A percentile compares a stretch with the other conserved stretches of the same genome.
Evolutionary conservation across 2,797 vertebrate species (phyloP).

Genomic region (Jordanella pulchra): DNA sequence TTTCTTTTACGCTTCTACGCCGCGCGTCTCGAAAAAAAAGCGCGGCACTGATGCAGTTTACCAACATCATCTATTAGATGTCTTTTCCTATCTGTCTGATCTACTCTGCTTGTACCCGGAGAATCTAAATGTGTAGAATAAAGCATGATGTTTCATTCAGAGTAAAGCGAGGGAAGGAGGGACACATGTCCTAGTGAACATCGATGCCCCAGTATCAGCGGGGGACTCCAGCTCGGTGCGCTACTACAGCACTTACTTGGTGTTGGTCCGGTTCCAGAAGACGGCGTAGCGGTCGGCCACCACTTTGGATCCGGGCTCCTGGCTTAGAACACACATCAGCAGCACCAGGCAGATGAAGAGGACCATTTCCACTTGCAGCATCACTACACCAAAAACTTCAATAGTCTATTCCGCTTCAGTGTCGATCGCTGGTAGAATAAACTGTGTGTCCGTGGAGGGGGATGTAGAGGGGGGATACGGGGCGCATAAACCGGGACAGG

Average conservation of each 20-base stretch:
- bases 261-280: constrained; percentile 98
- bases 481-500: constrained; percentile 66
- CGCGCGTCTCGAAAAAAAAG: background rate
- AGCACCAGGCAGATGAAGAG: constrained; percentile 89
- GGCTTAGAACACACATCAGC: constrained; percentile 93
- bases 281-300: constrained; percentile 97
- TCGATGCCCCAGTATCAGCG: constrained; percentile 38
- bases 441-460: background rate
- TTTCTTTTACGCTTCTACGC: background rate
- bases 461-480: background rate
- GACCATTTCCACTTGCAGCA: constrained; percentile 97
- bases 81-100: constrained; percentile 3
- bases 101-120: constrained; percentile 36
- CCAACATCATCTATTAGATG: constrained; percentile 10
- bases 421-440: constrained; percentile 22
- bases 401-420: constrained; percentile 74
- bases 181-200: too few species aligned
- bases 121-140: constrained; percentile 59
- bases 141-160: constrained; percentile 45
- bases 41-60: constrained; percentile 24
- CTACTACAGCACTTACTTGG: constrained; percentile 84
- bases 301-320: constrained; percentile 96
- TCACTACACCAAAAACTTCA: constrained; percentile 82
- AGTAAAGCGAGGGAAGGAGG: background rate
- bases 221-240: constrained; percentile 25